Conservation (phyloP, 1,140 invertebrate species). For the Caenorhabditis inopinata region DNA sequence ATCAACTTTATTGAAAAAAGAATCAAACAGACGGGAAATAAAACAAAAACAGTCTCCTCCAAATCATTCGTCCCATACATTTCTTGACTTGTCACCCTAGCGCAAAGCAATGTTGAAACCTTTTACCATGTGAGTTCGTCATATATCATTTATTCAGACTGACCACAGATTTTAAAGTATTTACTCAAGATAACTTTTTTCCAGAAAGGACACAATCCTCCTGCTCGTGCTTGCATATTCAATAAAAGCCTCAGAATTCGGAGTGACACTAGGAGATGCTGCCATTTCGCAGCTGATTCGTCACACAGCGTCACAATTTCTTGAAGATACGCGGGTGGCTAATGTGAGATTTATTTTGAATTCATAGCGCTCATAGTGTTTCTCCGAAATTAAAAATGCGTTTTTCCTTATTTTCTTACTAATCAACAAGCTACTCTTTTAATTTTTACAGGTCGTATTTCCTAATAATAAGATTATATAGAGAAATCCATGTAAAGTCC, state of each 20-base stretch:
- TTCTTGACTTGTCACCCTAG: not conserved
- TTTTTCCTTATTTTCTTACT: too few relatives aligned
- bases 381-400: too few relatives aligned
- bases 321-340: conserved; percentile 40
- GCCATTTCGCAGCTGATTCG: conserved; percentile 43
- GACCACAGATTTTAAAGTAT: too few relatives aligned
- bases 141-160: not conserved
- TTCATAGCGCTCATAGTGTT: not conserved
- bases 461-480: too few relatives aligned
- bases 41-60: not conserved
- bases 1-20: not conserved
- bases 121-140: conserved; percentile 5
- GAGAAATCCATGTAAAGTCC: too few relatives aligned
- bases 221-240: not conserved
- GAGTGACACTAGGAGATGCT: conserved; percentile 37
- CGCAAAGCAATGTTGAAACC: not conserved
- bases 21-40: not conserved
- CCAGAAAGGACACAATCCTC: conserved; percentile 6
- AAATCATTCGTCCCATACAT: not conserved
- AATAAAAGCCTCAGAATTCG: not conserved
- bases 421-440: too few relatives aligned
- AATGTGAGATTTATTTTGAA: conserved; percentile 33
- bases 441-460: too few relatives aligned
- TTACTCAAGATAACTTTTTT: not conserved
- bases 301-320: conserved; percentile 31